Base-by-base conservation (phyloP, 1,140 invertebrate species). In the Schmidtea mediterranea region DNA sequence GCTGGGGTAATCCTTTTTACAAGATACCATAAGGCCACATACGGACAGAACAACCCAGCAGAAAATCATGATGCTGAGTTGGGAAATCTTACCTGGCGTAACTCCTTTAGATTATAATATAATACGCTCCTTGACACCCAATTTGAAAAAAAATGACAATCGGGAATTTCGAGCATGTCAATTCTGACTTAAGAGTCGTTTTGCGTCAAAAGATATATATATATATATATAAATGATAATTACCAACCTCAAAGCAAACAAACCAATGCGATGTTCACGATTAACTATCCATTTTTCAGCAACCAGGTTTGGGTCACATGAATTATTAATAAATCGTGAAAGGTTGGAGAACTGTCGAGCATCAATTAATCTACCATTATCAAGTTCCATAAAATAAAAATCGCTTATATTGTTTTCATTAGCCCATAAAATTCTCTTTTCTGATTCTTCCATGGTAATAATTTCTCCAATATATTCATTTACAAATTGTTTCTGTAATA, bases 381-480 rank as follows among this genome's bases (percentile, higher is more conserved):
- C 83, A 41, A 92, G 71, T 0, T 80, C 84, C 37, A 92, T 68
- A 63, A 90, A 92, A 65, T 94, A 94, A 65, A 79, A 92, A 65
- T 90, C 86, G 54, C 80, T 78, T 56, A 87, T 78, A 51, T 82
- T 75, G 21, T 77, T 72, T 55, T 77, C 74, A 56, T 80, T 76
- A 63, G 81, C 83, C 46, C 75, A 69, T 36, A 72, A 61, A 56
- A 90, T 73, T 46, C 86, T 72, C 19, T 74, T 66, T 51, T 76
- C 74, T 58, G 83, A 86, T 62, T 92, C 86, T 22, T 76, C 75
- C 56, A 82, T 78, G 58, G 89, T 81, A 52, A 94, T 86, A 40
- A 92, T 65, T 62, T 94, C 87, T 13, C 87, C 86, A 1, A 90
- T 83, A 61, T 94, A 94, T 62, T 94, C 87, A 50, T 86, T 81